Base-by-base conservation (phyloP, 2,888 invertebrate genomes). In the Oscheius myriophilus region DNA sequence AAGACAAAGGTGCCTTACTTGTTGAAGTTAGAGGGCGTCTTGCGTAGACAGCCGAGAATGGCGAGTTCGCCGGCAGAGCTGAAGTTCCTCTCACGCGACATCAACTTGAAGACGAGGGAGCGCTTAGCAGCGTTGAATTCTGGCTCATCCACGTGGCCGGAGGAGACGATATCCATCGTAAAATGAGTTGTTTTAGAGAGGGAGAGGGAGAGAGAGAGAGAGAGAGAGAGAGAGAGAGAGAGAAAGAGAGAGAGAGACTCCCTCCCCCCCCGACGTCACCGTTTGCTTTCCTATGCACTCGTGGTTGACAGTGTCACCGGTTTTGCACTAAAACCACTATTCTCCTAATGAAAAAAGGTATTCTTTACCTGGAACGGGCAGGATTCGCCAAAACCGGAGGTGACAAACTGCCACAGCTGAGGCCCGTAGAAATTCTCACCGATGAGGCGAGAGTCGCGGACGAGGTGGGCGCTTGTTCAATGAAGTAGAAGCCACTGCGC, bases 51-150 rank as follows among this genome's bases (percentile, higher is more conserved):
- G 59, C 91, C 91, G 63, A 91, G 87, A n/a, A 94, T 88, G 0
- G 93, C 92, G 81, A 92, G 90, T 43, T 88, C 87, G 26, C 93
- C 91, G 26, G 92, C 90, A 82, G 91, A 91, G 0, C 92, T 91
- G 14, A 93, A 91, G 67, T 92, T 92, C 85, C 92, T 92, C 87
- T 93, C 93, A 75, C 91, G 89, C 80, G 92, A 92, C 71, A 95
- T 92, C 61, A 93, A 91, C 85, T 93, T 92, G 87, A 92, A 95
- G 73, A 94, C 91, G n/a, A 93, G 90, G 18, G 93, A 93, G 85
- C 93, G 92, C 84, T 91, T 92, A 0, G 94, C 94, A 0, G 93
- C 92, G 80, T 92, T 92, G 81, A 94, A 90, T 69, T 94, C 89
- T 51, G 92, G 91, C 12, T 90, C 89, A 70, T 93, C 92, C 90